phyloP scores from a whole-genome alignment of 2,888 invertebrate genomes.

The Agonopterix alstromeriana region DNA sequence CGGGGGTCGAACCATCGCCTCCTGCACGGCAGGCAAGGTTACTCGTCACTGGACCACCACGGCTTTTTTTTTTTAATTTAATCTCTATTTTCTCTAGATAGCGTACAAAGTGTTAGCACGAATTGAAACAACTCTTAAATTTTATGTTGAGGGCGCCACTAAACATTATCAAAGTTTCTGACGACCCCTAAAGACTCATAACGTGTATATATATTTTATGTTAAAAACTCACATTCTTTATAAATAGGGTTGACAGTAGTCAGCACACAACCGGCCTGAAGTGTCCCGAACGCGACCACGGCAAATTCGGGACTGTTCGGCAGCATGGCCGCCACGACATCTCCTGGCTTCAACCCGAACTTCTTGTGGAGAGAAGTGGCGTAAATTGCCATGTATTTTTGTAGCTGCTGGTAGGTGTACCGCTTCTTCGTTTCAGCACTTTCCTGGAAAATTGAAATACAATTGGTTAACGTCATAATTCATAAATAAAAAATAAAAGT shows the following conservation, averaged over 20 bases:
- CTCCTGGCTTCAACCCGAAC: slow-evolving; percentile 78
- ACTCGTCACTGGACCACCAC: too few species aligned
- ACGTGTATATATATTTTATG: too few species aligned
- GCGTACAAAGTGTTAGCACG: too few species aligned
- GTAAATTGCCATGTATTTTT: slow-evolving; percentile 76
- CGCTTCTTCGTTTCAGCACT: slow-evolving; percentile 58
- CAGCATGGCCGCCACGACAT: slow-evolving; percentile 81
- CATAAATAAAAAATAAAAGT: too few species aligned
- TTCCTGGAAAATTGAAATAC: slow-evolving; percentile 41
- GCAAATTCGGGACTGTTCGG: slow-evolving; percentile 87
- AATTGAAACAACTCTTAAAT: too few species aligned
- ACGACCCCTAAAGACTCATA: too few species aligned
- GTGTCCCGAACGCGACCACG: slow-evolving; percentile 78
- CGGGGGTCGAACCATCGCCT: too few species aligned
- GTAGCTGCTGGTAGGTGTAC: slow-evolving; percentile 64
- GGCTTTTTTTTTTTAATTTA: too few species aligned
- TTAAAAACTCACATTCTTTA: slow-evolving; percentile 71
- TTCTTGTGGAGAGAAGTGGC: slow-evolving; percentile 80
- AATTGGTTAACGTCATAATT: not conserved
- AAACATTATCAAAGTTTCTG: too few species aligned
- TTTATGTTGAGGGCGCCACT: too few species aligned
- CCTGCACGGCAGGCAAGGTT: too few species aligned
- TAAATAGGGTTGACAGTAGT: slow-evolving; percentile 88
- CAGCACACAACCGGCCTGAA: slow-evolving; percentile 82
- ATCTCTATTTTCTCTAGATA: too few species aligned